These are phyloP conservation scores for Meleagris gallopavo DNA, from an alignment of 2,113 vertebrate species.

Conservation along the genomic window DNA sequence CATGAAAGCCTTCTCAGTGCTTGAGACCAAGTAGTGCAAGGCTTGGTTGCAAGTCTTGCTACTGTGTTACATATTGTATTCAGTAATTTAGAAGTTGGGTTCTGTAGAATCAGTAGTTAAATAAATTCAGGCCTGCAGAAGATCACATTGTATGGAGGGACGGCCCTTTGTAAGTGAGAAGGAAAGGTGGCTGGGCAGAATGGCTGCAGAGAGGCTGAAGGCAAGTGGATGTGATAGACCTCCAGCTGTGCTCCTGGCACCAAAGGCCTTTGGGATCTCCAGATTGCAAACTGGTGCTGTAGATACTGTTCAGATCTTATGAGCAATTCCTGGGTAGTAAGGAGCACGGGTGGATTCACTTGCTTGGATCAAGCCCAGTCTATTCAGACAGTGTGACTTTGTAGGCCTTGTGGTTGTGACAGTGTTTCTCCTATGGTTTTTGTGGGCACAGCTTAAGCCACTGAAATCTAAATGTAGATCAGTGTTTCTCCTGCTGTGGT, in stretches of 20 bases:
- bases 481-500: neutral
- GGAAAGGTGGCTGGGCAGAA: neutral
- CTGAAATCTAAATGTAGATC: neutral
- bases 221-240: fast-evolving
- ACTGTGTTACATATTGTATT: neutral
- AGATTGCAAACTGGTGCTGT: neutral
- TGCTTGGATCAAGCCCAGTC: neutral
- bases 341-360: neutral
- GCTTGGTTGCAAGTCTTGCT: neutral
- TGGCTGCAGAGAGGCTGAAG: neutral
- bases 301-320: neutral
- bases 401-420: neutral
- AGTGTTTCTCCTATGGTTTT: neutral
- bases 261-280: neutral
- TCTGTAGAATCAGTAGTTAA: neutral
- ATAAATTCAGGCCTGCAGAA: neutral
- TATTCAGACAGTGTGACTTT: neutral
- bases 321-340: neutral
- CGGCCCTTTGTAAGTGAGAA: neutral
- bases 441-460: neutral
- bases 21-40: neutral
- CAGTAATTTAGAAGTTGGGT: neutral
- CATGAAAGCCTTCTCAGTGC: neutral
- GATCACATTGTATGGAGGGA: neutral
- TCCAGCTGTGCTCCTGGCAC: fast-evolving